Evolutionary conservation across 1,140 invertebrate genomes (phyloP), one percentile per base, ranked within the genome.

Genomic region (Drosophila micromelanica): DNA sequence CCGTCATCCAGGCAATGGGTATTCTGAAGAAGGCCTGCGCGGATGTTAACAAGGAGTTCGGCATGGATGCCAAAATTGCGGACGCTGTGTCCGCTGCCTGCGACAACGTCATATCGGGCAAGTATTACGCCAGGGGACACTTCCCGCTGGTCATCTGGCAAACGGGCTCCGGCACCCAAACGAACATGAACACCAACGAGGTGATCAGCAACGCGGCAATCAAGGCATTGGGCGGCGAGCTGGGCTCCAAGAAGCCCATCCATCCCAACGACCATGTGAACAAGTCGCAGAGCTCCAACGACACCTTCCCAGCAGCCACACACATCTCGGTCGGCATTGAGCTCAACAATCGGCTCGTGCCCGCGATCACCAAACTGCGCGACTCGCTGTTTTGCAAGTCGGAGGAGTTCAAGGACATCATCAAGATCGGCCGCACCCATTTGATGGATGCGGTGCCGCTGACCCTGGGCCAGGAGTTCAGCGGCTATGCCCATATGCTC

Each of bases 191-290:
- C 92, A 96, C 98, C 1, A 99, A 99, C 92, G 99, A 99, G 94
- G 97, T 97, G 77, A 97, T 97, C 38, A 95, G 96, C 37, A 99
- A 99, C 93, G 94, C 98, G 51, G 99, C 99, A 0, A 99, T 99
- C 87, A 96, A 99, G 93, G 93, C 98, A 38, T 78, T 99, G 40
- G 98, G 98, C 12, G 99, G 99, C 5, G 93, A 96, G 80, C 93
- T 99, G 2, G 99, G 99, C 32, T 97, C 96, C 11, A 99, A 99
- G 92, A 95, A 92, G 48, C 98, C 98, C 0, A 98, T 99, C 0
- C 99, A 99, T 93, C 99, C 99, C 0, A 99, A 99, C 93, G 99
- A 99, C 92, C 99, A 99, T 93, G 99, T 99, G 23, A 99, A 99
- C 93, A 99, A 98, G 94, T 97, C 97, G 27, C 98, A 99, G 93